Evolutionary conservation across 2,797 vertebrate genomes (phyloP).

Genomic region (Chelidonichthys spinosus): DNA sequence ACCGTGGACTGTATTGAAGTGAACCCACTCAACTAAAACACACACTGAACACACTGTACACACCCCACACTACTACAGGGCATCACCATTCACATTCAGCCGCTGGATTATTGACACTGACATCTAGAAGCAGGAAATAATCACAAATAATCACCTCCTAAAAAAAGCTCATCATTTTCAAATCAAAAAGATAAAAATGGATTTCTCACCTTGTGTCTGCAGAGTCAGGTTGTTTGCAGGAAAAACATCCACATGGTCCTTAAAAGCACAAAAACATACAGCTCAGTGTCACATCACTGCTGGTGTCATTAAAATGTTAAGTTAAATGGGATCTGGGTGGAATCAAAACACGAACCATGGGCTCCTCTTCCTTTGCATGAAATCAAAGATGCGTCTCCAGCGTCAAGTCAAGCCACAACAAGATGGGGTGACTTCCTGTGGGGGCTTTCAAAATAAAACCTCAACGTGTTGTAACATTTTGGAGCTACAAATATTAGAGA

Average conservation of each 20-base stretch:
- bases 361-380: slow-evolving; percentile 34
- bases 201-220: slow-evolving; percentile 60
- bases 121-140: no score
- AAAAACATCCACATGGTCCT: slow-evolving; percentile 47
- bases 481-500: background rate
- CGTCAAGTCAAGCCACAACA: background rate
- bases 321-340: background rate
- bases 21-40: slow-evolving; percentile 53
- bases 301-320: background rate
- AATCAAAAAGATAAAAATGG: background rate
- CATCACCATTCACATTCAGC: slow-evolving; percentile 18
- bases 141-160: no score
- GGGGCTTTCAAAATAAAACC: slow-evolving; percentile 64
- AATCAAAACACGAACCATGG: slow-evolving; percentile 40
- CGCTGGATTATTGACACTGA: background rate
- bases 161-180: no score
- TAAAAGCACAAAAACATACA: slow-evolving; percentile 1
- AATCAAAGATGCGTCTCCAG: slow-evolving; percentile 37
- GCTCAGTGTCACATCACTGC: background rate
- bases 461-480: background rate
- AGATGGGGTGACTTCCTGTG: slow-evolving; percentile 37
- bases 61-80: slow-evolving; percentile 43
- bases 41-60: slow-evolving; percentile 57
- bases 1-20: slow-evolving; percentile 54
- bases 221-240: slow-evolving; percentile 43